Evolutionary conservation across 2,888 invertebrate species (phyloP).

Genomic region (Leptinotarsa rubiginosa): DNA sequence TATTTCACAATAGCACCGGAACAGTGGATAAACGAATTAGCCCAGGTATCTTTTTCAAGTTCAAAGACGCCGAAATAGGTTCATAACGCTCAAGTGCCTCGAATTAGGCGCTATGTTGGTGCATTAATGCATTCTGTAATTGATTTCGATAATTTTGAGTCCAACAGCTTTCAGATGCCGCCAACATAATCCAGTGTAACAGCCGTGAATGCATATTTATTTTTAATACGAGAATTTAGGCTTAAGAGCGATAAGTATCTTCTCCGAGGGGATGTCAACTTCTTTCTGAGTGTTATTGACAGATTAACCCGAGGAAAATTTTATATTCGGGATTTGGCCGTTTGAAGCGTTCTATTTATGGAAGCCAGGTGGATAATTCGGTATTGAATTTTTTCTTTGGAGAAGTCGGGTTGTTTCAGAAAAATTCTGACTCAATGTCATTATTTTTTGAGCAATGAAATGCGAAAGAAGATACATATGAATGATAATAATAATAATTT

Average conservation of each 20-base stretch:
- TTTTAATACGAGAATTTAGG: conserved; percentile 30
- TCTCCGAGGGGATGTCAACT: conserved; percentile 30
- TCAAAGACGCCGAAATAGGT: conserved; percentile 46
- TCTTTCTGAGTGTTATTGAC: conserved; percentile 35
- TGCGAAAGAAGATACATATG: too few relatives aligned
- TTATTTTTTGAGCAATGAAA: too few relatives aligned
- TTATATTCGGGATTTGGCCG: conserved; percentile 28
- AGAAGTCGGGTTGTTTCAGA: not conserved
- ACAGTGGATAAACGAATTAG: not conserved
- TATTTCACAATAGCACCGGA: not conserved
- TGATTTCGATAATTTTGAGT: conserved; percentile 38
- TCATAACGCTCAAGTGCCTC: conserved; percentile 41
- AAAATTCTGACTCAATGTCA: not conserved
- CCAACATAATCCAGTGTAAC: conserved; percentile 32
- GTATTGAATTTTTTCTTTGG: not conserved
- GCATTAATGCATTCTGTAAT: conserved; percentile 34
- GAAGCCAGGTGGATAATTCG: conserved; percentile 19
- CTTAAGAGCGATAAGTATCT: conserved; percentile 37
- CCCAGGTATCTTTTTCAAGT: conserved; percentile 25
- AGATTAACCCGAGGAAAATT: conserved; percentile 37
- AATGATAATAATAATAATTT: too few relatives aligned
- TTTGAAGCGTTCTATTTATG: conserved; percentile 23
- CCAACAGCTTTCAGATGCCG: conserved; percentile 26
- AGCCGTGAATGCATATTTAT: conserved; percentile 35
- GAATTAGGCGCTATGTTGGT: conserved; percentile 36